These are phyloP conservation scores for Asbolus verrucosus DNA, from an alignment of 1,140 invertebrate genomes.

Conservation along the genomic window DNA sequence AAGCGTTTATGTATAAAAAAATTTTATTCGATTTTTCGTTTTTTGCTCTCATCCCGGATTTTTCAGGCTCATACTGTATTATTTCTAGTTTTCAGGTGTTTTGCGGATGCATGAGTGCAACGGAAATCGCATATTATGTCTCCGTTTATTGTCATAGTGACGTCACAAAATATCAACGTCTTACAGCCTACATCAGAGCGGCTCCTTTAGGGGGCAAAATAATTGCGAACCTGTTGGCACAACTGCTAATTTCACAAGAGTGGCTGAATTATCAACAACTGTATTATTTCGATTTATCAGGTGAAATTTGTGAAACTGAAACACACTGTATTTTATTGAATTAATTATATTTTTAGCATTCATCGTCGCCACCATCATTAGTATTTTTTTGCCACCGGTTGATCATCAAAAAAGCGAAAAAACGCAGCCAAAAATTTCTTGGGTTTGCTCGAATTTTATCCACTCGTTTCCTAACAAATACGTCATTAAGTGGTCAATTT, in stretches of 20 bases:
- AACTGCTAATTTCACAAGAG: not conserved
- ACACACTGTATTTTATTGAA: not conserved
- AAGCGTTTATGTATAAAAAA: too few species aligned
- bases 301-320: not conserved
- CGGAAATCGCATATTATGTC: constrained; percentile 16
- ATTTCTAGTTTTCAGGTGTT: constrained; percentile 2
- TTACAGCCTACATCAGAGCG: constrained; percentile 11
- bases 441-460: constrained; percentile 3
- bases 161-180: not conserved
- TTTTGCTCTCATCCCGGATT: not conserved
- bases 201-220: constrained; percentile 7
- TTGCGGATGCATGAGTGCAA: not conserved
- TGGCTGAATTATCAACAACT: constrained; percentile 19
- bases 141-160: constrained; percentile 1
- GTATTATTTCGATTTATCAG: constrained; percentile 14
- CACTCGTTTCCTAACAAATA: constrained; percentile 21
- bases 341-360: constrained; percentile 7
- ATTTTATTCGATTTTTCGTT: not conserved
- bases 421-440: not conserved
- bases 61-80: too few species aligned
- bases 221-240: constrained; percentile 3
- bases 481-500: constrained; percentile 30
- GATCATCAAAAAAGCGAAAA: not conserved
- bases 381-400: not conserved
- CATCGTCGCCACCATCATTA: constrained; percentile 1